phyloP scores from a whole-genome alignment of 2,888 invertebrate genomes.

The Argyra leucocephala region DNA sequence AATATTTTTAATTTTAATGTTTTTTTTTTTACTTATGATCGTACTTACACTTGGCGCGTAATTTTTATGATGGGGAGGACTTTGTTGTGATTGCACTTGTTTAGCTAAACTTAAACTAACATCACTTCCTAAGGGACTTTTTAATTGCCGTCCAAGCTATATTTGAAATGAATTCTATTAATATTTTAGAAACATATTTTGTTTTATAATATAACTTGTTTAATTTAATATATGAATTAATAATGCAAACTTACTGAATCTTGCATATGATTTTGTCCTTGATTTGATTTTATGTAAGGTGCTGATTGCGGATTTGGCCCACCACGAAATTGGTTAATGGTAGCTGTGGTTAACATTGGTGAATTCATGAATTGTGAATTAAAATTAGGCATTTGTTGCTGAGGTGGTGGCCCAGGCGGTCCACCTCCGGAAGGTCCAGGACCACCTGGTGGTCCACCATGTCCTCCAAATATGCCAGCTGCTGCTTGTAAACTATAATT shows the following conservation, averaged over 20 bases:
- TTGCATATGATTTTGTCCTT: conserved; percentile 43
- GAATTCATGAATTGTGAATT: conserved; percentile 52
- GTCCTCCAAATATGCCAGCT: conserved; percentile 41
- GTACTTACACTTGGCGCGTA: conserved; percentile 40
- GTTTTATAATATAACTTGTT: background rate
- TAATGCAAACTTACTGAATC: conserved; percentile 38
- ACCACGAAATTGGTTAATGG: conserved; percentile 42
- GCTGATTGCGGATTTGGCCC: conserved; percentile 37
- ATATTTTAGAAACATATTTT: background rate
- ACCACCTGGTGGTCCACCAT: conserved; percentile 36
- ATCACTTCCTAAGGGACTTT: conserved; percentile 42
- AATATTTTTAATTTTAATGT: background rate
- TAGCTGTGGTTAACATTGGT: conserved; percentile 54
- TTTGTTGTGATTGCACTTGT: conserved; percentile 43
- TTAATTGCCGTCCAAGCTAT: conserved; percentile 42
- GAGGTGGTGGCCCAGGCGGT: conserved; percentile 33
- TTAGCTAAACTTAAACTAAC: conserved; percentile 41
- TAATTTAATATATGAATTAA: conserved; percentile 10
- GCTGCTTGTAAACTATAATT: conserved; percentile 39
- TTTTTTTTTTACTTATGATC: conserved; percentile 1
- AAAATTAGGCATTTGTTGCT: conserved; percentile 42
- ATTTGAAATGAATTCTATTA: conserved; percentile 12
- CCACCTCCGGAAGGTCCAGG: conserved; percentile 34
- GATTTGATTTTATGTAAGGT: conserved; percentile 39
- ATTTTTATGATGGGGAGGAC: conserved; percentile 44